Percentiles rank a stretch among this genome's conserved stretches.
Conservation (phyloP, 2,113 vertebrate species). For the Malaclemys terrapin region DNA sequence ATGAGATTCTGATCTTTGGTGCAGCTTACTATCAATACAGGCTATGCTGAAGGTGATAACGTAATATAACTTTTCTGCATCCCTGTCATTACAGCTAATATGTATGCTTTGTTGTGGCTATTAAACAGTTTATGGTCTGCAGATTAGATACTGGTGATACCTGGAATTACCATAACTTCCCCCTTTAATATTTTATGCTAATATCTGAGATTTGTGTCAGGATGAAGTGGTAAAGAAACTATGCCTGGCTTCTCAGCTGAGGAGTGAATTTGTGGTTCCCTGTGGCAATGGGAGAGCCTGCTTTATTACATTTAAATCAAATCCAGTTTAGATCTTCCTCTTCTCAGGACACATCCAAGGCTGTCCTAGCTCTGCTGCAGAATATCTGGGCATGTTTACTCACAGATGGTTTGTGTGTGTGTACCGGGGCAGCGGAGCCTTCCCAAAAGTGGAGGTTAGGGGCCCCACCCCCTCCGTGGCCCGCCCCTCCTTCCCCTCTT, state of each 20-base stretch:
- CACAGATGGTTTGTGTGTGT: neutral
- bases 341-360: neutral
- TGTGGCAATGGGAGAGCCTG: neutral
- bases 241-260: conserved; percentile 13
- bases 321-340: neutral
- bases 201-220: conserved; percentile 34
- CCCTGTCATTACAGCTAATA: conserved; percentile 42
- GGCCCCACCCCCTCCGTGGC: too few species aligned
- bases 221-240: neutral
- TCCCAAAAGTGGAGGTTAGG: too few species aligned
- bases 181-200: conserved; percentile 14
- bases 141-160: conserved; percentile 27
- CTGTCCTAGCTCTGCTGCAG: neutral
- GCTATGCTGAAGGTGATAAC: conserved; percentile 56
- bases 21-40: neutral
- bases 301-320: neutral
- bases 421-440: too few species aligned
- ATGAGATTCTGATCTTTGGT: conserved; percentile 7
- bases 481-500: too few species aligned
- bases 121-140: conserved; percentile 39
- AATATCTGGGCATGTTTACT: neutral
- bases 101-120: conserved; percentile 51
- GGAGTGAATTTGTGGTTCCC: neutral
- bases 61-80: conserved; percentile 43
- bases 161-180: neutral